A percentile compares a stretch with the other conserved stretches of the same genome.
phyloP scores from a whole-genome alignment of 2,888 invertebrate genomes.

The Pseudoips prasinana region DNA sequence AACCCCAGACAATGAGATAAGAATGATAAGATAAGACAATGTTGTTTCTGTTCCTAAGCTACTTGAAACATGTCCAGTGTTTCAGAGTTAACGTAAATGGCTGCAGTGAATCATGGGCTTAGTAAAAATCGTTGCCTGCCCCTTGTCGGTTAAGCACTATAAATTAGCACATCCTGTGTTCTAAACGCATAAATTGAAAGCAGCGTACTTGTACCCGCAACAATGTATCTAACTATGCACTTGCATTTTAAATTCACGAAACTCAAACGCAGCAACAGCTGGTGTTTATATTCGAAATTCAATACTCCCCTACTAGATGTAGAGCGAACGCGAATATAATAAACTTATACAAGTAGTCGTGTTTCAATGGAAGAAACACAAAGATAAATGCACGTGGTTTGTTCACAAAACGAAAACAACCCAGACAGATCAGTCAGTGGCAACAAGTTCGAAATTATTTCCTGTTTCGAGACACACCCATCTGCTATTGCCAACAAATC shows the following conservation, averaged over 20 bases:
- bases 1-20: too few relatives aligned
- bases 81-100: too few relatives aligned
- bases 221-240: conserved; percentile 15
- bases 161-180: conserved; percentile 13
- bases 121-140: not conserved
- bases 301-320: conserved; percentile 35
- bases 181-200: conserved; percentile 24
- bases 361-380: conserved; percentile 48
- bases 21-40: too few relatives aligned
- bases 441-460: conserved; percentile 70
- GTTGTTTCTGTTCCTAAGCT: not conserved
- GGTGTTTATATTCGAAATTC: conserved; percentile 42
- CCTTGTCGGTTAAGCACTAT: conserved; percentile 3
- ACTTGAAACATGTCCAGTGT: not conserved
- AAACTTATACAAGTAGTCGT: conserved; percentile 51
- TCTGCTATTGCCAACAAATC: conserved; percentile 70
- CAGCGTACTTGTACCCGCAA: conserved; percentile 18
- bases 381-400: conserved; percentile 50
- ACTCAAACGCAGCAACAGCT: conserved; percentile 35
- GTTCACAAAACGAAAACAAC: conserved; percentile 40
- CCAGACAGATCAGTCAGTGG: conserved; percentile 52
- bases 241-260: conserved; percentile 30
- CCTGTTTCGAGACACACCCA: conserved; percentile 73
- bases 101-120: not conserved
- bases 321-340: conserved; percentile 45